Percentiles rank a stretch among this genome's conserved stretches.
Evolutionary conservation across 2,797 vertebrate species (phyloP).

Genomic region (Halcyon smyrnensis): DNA sequence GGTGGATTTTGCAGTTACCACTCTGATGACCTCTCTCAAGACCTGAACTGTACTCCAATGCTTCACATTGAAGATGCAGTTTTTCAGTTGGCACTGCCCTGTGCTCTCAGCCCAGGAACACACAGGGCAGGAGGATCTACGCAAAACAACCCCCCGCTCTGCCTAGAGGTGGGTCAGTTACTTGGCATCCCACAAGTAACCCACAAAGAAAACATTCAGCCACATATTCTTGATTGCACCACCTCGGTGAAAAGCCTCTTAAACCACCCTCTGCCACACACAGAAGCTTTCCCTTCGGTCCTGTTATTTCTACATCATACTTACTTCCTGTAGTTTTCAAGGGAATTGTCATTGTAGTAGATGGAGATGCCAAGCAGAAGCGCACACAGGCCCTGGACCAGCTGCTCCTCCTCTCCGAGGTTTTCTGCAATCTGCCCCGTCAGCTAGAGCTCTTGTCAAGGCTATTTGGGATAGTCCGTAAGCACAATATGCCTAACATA

Average conservation of each 20-base stretch:
- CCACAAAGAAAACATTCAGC: accelerated
- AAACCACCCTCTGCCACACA: not conserved
- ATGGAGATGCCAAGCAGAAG: slow-evolving; percentile 96
- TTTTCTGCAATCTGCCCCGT: slow-evolving; percentile 98
- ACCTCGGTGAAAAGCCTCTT: not conserved
- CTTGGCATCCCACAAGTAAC: not conserved
- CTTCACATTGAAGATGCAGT: not conserved
- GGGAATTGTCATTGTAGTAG: slow-evolving; percentile 97
- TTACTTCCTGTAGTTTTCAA: slow-evolving; percentile 96
- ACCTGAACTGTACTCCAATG: not conserved
- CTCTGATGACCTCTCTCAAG: not conserved
- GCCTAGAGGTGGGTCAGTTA: not conserved
- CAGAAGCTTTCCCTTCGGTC: not conserved
- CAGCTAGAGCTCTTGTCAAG: slow-evolving; percentile 87
- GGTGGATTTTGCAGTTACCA: not conserved
- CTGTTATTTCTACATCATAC: slow-evolving; percentile 7
- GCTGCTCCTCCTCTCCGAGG: slow-evolving; percentile 94
- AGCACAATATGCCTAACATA: not conserved
- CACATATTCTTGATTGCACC: accelerated
- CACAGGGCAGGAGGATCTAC: not conserved
- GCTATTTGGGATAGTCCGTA: not conserved
- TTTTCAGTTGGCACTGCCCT: too few species aligned
- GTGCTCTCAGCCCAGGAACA: not conserved
- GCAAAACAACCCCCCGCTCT: not conserved
- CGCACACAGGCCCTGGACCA: slow-evolving; percentile 96